Base-by-base conservation (phyloP, 2,113 vertebrate species). In the Apteryx owenii region DNA sequence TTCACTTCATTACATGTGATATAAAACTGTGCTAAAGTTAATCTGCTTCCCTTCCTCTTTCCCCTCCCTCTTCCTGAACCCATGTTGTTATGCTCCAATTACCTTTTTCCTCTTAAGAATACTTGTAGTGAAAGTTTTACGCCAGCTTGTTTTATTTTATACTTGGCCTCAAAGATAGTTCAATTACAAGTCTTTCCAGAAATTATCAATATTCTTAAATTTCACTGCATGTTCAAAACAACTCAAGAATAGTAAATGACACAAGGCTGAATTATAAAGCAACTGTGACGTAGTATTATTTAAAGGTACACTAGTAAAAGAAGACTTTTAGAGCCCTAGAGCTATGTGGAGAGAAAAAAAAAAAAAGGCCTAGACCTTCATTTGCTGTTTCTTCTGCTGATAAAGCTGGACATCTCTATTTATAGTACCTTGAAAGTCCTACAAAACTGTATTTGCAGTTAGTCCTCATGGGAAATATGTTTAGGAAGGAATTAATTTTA, bases 401-500 rank as follows among this genome's bases (percentile, higher is more conserved):
- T 86, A 75, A 68, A 90, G 60, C 42, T 88, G 9, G 28, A 18
- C 17, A 21, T 88, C 15, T 61, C 76, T 75, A 25, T 61, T 77
- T 64, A 50, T 2, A 56, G 58, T 21, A 48, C n/a, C 90, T 92
- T 72, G 16, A 56, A 95, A 79, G 65, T 68, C 46, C 73, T 76
- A 71, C 33, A 31, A 71, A 95, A 95, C 10, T 54, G 6, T 70
- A 28, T 80, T 61, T 82, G 44, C n/a, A 69, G 50, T 86, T 93
- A 87, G 33, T 88, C 79, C 44, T 91, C 53, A 62, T 90, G 64
- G 72, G 66, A 92, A 93, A 78, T 68, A 93, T 9, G n/a, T 78
- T 81, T 70, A 75, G 83, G 51, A 90, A 93, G 28, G 56, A 94
- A 86, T 75, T 71, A 23, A 78, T 88, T 86, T 76, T 44, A 84